Base-by-base conservation (phyloP, 2,797 vertebrate species). In the Dermochelys coriacea region DNA sequence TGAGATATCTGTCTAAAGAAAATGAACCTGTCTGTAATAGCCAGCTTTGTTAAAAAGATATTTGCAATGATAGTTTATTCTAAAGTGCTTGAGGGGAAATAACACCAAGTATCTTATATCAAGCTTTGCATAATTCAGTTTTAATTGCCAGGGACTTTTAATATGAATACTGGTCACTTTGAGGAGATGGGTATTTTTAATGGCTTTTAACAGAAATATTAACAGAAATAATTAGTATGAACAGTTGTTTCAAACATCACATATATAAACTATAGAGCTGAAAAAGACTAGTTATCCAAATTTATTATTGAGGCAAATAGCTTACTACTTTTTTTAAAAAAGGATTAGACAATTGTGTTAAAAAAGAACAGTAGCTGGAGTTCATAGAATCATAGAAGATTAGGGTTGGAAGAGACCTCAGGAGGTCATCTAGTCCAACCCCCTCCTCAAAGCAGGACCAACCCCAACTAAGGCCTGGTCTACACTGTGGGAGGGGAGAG, bases 111-210 rank as follows among this genome's bases (percentile, higher is more conserved):
- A 71, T 37, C 19, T 21, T 93, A 87, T 91, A 96, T 93, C 94
- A 87, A 88, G 92, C 95, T 95, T 96, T 93, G 93, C 96, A 97
- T 95, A 93, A 97, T 97, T 96, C 94, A 93, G 91, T 91, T 95
- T 93, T 96, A 95, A 96, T 95, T 91, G 89, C 90, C 51, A 94
- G 71, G 83, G 91, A 97, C 7, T 27, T 25, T 75, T 75, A 47
- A 45, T 75, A 12, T 45, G 37, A 29, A 75, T 47, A 16, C 12
- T 75, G 27, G 74, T 47, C 15, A 25, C 41, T 47, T 75, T 47
- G 41, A 27, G 41, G 74, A 47, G 74, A 75, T 16, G 45, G 25
- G 45, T 75, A 75, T 47, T 29, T 75, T 75, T 75, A 47, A 47
- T 75, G 92, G 94, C 92, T 95, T 96, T 88, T 82, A 50, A 93